phyloP scores from a whole-genome alignment of 2,113 vertebrate genomes.

The Cervus canadensis region DNA sequence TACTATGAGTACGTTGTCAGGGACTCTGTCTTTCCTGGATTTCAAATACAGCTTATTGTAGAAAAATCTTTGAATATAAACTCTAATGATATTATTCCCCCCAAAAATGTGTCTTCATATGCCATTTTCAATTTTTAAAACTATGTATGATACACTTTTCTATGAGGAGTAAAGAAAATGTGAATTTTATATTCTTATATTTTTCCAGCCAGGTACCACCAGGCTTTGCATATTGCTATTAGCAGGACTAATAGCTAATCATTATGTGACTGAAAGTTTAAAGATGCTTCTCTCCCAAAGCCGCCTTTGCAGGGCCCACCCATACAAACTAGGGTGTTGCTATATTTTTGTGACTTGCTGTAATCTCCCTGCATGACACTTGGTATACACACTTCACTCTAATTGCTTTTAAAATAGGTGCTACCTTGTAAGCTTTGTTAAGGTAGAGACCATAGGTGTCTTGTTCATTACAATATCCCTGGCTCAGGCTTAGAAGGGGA shows the following conservation, averaged over 20 bases:
- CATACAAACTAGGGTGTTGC: too few relatives aligned
- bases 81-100: not conserved
- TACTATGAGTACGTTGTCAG: not conserved
- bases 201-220: not conserved
- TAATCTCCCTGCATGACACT: not conserved
- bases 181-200: not conserved
- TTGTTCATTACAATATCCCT: not conserved
- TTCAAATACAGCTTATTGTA: not conserved
- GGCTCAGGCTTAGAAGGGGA: not conserved
- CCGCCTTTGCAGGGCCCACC: rapidly evolving
- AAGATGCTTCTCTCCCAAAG: not conserved
- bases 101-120: not conserved
- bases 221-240: not conserved
- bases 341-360: rapidly evolving
- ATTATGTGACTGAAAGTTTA: not conserved
- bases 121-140: not conserved
- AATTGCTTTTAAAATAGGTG: not conserved
- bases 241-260: not conserved
- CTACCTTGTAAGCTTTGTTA: not conserved
- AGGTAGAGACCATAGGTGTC: not conserved
- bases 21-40: not conserved
- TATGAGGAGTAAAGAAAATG: not conserved
- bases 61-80: not conserved
- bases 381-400: not conserved
- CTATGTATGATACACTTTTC: not conserved